phyloP scores from a whole-genome alignment of 2,113 vertebrate species.

The Tamias sibiricus region DNA sequence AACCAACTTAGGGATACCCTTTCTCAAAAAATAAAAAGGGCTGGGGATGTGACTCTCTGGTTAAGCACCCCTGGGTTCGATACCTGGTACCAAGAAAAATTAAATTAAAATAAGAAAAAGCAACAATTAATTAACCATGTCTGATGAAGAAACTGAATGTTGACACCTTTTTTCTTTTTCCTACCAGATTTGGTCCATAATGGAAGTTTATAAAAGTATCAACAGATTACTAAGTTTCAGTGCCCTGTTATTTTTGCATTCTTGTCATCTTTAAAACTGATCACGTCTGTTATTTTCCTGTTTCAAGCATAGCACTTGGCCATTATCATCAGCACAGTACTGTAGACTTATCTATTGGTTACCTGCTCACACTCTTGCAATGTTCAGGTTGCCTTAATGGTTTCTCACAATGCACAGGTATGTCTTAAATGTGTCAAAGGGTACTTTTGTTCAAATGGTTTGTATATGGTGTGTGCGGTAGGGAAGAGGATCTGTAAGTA shows the following conservation, averaged over 20 bases:
- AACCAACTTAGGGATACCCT: too few relatives aligned
- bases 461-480: neutral
- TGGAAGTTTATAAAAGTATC: constrained; percentile 1
- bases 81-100: too few relatives aligned
- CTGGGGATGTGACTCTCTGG: too few relatives aligned
- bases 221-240: neutral
- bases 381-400: neutral
- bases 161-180: neutral
- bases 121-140: neutral
- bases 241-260: neutral
- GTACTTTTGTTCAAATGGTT: neutral
- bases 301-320: neutral
- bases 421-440: neutral
- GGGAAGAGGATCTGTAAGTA: neutral
- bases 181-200: neutral
- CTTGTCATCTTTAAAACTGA: neutral
- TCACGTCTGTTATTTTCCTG: neutral
- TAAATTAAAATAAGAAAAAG: too few relatives aligned
- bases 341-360: neutral
- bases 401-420: neutral
- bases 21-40: too few relatives aligned
- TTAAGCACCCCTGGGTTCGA: too few relatives aligned
- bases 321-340: neutral
- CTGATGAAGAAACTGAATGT: neutral
- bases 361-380: neutral